Percentiles rank a stretch among this genome's conserved stretches.
Evolutionary conservation across 2,888 invertebrate species (phyloP).

Genomic region (Azorinus chamasolen): DNA sequence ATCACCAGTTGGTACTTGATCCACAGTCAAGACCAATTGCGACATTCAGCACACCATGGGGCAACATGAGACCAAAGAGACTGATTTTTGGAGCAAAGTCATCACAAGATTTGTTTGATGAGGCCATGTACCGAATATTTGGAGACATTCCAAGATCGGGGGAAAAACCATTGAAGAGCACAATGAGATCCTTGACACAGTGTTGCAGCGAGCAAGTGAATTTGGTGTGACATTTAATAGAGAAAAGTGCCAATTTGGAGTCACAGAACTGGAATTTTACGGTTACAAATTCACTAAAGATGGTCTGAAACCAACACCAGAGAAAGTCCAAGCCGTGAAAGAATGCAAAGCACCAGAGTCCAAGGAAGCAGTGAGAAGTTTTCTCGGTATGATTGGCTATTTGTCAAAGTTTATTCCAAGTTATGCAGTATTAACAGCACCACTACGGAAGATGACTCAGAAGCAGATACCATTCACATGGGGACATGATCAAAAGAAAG

Average conservation of each 20-base stretch:
- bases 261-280: slow-evolving; percentile 17
- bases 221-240: slow-evolving; percentile 7
- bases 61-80: no score
- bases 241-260: slow-evolving; percentile 23
- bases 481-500: slow-evolving; percentile 18
- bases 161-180: slow-evolving; percentile 24
- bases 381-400: slow-evolving; percentile 26
- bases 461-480: slow-evolving; percentile 17
- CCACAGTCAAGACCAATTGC: slow-evolving; percentile 15
- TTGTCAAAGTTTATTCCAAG: slow-evolving; percentile 30
- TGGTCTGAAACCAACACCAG: slow-evolving; percentile 24
- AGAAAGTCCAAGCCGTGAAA: slow-evolving; percentile 33
- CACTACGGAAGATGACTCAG: slow-evolving; percentile 13
- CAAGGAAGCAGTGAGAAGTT: slow-evolving; percentile 30
- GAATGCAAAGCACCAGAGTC: slow-evolving; percentile 19
- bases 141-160: slow-evolving; percentile 31
- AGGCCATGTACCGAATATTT: slow-evolving; percentile 38
- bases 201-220: slow-evolving; percentile 30
- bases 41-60: no score
- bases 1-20: background rate
- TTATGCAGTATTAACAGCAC: slow-evolving; percentile 20
- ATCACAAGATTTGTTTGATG: slow-evolving; percentile 43
- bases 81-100: no score
- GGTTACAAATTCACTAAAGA: slow-evolving; percentile 22
- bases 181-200: slow-evolving; percentile 22